Percentiles rank a stretch among this genome's conserved stretches.
phyloP scores from a whole-genome alignment of 2,113 vertebrate genomes.

The Petrocephalus zakoni region DNA sequence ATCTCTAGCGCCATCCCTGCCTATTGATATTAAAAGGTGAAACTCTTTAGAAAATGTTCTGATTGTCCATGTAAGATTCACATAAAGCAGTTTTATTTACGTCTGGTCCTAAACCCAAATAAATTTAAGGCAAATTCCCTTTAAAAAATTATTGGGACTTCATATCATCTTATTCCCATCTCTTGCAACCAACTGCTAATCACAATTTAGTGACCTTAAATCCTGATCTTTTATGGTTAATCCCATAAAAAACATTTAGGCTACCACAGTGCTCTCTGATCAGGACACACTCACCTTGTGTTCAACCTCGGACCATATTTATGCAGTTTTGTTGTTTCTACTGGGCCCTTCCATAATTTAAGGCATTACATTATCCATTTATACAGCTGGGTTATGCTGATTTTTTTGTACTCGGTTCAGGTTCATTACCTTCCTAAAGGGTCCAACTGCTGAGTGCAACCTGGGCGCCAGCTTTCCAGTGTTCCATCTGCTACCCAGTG shows the following conservation, averaged over 20 bases:
- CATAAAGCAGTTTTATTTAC: not conserved
- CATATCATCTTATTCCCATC: not conserved
- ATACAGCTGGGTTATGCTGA: not conserved
- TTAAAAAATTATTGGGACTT: not conserved
- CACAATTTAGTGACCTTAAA: not conserved
- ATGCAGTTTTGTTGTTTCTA: not conserved
- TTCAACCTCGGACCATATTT: not conserved
- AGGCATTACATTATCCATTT: not conserved
- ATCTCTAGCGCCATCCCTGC: no score
- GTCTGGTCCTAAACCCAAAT: not conserved
- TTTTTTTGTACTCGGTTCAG: not conserved
- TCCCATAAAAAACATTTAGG: not conserved
- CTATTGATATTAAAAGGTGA: no score
- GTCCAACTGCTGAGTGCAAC: not conserved
- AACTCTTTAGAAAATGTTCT: not conserved
- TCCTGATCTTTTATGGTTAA: not conserved
- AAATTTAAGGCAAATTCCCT: not conserved
- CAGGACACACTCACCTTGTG: not conserved
- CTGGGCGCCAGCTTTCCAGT: not conserved
- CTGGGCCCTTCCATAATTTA: not conserved
- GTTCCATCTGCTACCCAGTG: not conserved
- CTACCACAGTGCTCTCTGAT: not conserved
- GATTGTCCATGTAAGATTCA: not conserved
- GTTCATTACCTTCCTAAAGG: not conserved
- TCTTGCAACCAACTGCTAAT: not conserved